Evolutionary conservation across 2,113 vertebrate genomes (phyloP), one percentile per base, ranked within the genome.

Genomic region (Maccullochella peelii): DNA sequence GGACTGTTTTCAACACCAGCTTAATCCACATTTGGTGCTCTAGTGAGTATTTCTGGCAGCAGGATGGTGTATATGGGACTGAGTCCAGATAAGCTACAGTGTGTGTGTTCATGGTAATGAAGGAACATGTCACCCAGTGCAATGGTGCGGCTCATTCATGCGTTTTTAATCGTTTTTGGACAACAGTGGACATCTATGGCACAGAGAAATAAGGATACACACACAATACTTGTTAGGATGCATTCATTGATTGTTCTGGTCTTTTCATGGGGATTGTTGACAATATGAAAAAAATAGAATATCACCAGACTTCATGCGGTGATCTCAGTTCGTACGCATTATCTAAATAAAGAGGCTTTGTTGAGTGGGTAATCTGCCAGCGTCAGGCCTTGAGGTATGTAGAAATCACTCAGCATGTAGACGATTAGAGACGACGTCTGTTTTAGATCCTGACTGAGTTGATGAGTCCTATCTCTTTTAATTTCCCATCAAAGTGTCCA

Each of bases 401-500:
- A 70, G 49, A 82, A 82, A 86, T 88, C 82, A 77, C 73, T 87
- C 75, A 69, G 54, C n/a, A 44, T 80, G 68, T n/a, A 58, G 55
- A 63, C 1, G 47, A 65, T 65, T 50, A 84, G 2, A 40, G 40
- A 2, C 42, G 9, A 44, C 42, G 40, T 50, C 50, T 14, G 49
- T 33, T 84, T 86, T 21, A 44, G 54, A 77, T 79, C 54, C 0
- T n/a, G 12, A 16, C 82, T 59, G 66, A 55, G 63, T 93, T 96
- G 95, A 96, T 95, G 95, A 95, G 96, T 95, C 94, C 95, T 89
- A 89, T 95, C 94, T 96, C 94, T 92, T 97, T 96, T 96, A 95
- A 96, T 97, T 97, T 96, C 94, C 96, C 95, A 96, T 97, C 96
- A 96, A 96, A 96, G 95, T 95, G 95, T 96, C 93, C 54, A 93